Evolutionary conservation across 2,113 vertebrate species (phyloP).

Genomic region (Pseudopodoces humilis): DNA sequence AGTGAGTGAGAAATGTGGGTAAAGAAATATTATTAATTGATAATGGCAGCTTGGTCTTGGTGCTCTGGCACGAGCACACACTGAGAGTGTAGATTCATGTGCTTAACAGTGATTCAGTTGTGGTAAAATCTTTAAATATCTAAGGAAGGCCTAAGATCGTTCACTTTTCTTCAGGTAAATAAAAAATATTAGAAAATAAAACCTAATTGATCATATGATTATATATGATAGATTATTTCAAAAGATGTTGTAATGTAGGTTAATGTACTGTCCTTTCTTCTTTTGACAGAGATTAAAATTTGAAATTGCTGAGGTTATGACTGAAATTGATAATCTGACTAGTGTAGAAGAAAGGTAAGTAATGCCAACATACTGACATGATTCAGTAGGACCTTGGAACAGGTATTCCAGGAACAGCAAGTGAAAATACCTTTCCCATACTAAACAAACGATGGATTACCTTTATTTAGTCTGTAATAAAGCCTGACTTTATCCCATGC

Average conservation of each 20-base stretch:
- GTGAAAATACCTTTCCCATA: neutral
- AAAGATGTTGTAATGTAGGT: neutral
- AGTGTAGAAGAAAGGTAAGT: constrained; percentile 92
- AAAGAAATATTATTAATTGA: neutral
- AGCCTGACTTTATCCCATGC: neutral
- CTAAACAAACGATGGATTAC: neutral
- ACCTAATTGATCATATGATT: neutral
- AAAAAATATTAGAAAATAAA: neutral
- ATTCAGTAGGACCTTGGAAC: neutral
- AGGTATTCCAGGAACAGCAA: neutral
- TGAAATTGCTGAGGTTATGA: constrained; percentile 98
- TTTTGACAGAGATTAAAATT: constrained; percentile 91
- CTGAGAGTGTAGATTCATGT: neutral
- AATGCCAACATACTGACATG: neutral
- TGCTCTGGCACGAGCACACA: neutral
- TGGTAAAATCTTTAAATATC: neutral
- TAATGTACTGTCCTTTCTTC: neutral
- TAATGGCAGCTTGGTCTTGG: neutral
- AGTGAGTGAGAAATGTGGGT: neutral
- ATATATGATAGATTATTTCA: neutral
- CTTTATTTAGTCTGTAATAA: neutral
- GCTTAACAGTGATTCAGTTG: neutral
- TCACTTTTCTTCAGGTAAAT: neutral
- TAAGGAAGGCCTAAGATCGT: neutral
- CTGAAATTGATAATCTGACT: constrained; percentile 95